A percentile compares a stretch with the other conserved stretches of the same genome.
These are phyloP conservation scores for Zhengitettix transpicula DNA, from an alignment of 2,888 invertebrate species.

Conservation along the genomic window DNA sequence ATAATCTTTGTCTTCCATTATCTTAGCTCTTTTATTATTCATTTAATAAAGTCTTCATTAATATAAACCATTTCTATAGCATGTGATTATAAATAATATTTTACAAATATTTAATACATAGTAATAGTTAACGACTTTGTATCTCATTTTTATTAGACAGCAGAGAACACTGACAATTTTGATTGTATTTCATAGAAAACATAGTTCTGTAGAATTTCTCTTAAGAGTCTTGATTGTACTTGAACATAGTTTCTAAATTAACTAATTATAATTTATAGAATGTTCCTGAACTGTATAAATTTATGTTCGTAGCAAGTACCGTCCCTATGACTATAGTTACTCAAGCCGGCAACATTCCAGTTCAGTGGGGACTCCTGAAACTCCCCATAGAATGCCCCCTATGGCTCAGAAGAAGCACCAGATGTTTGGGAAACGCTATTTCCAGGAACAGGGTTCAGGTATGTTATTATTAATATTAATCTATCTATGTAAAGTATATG, in stretches of 20 bases:
- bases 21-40: not conserved
- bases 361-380: slow-evolving; percentile 28
- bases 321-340: slow-evolving; percentile 58
- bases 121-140: no score
- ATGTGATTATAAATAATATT: no score
- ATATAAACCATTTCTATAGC: no score
- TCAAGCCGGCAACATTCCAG: slow-evolving; percentile 32
- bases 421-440: slow-evolving; percentile 77
- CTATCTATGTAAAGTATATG: not conserved
- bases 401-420: slow-evolving; percentile 83
- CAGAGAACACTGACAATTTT: no score
- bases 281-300: no score
- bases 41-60: not conserved
- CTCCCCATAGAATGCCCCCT: slow-evolving; percentile 26
- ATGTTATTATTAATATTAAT: not conserved
- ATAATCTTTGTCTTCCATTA: not conserved
- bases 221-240: no score
- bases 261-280: no score
- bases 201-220: no score
- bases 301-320: slow-evolving; percentile 38
- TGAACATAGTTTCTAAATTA: no score
- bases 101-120: no score
- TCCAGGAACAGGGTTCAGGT: slow-evolving; percentile 39
- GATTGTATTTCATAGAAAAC: no score
- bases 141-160: no score